Evolutionary conservation across 2,113 vertebrate species (phyloP).

Genomic region (Collichthys lucidus): DNA sequence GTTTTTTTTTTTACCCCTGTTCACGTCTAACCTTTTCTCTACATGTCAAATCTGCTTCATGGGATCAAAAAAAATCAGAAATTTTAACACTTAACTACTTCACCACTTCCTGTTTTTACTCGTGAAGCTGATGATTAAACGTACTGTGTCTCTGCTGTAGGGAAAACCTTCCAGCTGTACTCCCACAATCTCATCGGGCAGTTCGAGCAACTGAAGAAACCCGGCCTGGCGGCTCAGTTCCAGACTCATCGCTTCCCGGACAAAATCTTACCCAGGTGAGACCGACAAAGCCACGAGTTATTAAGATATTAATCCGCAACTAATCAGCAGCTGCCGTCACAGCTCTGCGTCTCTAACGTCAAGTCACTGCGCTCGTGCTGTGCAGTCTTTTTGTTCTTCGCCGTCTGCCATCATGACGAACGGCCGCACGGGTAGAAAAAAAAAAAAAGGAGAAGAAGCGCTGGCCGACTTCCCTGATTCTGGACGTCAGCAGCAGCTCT

Average conservation of each 20-base stretch:
- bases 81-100: background rate
- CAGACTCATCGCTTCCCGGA: slow-evolving; percentile 98
- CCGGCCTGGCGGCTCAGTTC: slow-evolving; percentile 95
- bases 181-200: slow-evolving; percentile 98
- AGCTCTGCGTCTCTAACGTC: background rate
- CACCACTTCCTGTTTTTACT: background rate
- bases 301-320: background rate
- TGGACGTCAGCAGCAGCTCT: slow-evolving; percentile 57
- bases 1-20: slow-evolving; percentile 33
- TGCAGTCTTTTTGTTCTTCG: slow-evolving; percentile 19
- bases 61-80: background rate
- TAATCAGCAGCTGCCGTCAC: background rate
- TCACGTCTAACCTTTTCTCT: slow-evolving; percentile 71
- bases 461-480: slow-evolving; percentile 28
- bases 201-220: slow-evolving; percentile 98
- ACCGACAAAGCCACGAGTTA: background rate
- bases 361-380: slow-evolving; percentile 18
- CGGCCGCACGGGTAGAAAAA: background rate
- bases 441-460: slow-evolving; percentile 1
- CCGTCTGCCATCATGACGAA: slow-evolving; percentile 27
- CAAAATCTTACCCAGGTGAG: slow-evolving; percentile 94
- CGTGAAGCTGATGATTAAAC: background rate
- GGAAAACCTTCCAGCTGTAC: slow-evolving; percentile 97
- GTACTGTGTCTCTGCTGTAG: slow-evolving; percentile 77
- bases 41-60: slow-evolving; percentile 26